Conservation (phyloP, 2,888 invertebrate species). For the Petrophora chlorosata region DNA sequence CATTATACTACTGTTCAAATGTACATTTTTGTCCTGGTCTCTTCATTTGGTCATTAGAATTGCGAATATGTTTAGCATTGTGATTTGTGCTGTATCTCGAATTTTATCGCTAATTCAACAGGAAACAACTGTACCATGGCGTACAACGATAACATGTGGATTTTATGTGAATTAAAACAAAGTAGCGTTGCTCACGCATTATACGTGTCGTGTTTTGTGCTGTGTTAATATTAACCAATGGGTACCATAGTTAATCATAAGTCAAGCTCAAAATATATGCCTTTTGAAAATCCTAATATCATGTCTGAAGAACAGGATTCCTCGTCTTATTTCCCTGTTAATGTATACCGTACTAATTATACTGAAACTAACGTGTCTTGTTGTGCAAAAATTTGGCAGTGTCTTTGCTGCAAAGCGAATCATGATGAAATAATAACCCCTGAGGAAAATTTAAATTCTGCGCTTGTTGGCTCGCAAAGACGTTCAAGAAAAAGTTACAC, state of each 20-base stretch:
- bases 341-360: slow-evolving; percentile 56
- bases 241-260: slow-evolving; percentile 47
- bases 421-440: slow-evolving; percentile 47
- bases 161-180: slow-evolving; percentile 61
- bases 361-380: slow-evolving; percentile 45
- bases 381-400: slow-evolving; percentile 49
- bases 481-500: slow-evolving; percentile 63
- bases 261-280: slow-evolving; percentile 54
- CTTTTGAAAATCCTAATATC: slow-evolving; percentile 53
- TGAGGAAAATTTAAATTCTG: slow-evolving; percentile 58
- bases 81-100: slow-evolving; percentile 41
- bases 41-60: slow-evolving; percentile 47
- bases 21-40: slow-evolving; percentile 31
- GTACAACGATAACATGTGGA: slow-evolving; percentile 69
- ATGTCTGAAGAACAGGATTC: slow-evolving; percentile 41
- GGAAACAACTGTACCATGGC: slow-evolving; percentile 66
- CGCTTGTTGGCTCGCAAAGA: slow-evolving; percentile 62
- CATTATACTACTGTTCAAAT: slow-evolving; percentile 5
- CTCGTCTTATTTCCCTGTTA: slow-evolving; percentile 54
- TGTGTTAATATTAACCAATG: slow-evolving; percentile 49
- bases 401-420: slow-evolving; percentile 54
- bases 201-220: slow-evolving; percentile 51
- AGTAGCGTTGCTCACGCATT: slow-evolving; percentile 48
- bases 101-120: slow-evolving; percentile 62
- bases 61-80: slow-evolving; percentile 45